Evolutionary conservation across 2,113 vertebrate species (phyloP).

Genomic region (Fukomys damarensis): DNA sequence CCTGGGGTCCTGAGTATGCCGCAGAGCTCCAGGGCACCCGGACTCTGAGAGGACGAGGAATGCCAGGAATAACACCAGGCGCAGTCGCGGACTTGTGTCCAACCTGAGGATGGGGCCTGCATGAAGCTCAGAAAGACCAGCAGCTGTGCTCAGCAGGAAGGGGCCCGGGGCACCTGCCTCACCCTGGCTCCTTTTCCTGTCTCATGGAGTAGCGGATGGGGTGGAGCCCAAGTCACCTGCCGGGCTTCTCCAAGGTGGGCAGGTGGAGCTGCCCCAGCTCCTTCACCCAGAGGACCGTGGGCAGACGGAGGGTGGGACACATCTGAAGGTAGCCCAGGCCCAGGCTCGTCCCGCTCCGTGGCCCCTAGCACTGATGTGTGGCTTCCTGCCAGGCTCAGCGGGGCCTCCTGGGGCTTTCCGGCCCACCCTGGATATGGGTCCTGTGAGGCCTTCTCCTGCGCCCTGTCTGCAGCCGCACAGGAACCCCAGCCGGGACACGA

Average conservation of each 20-base stretch:
- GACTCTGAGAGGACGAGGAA: too few species aligned
- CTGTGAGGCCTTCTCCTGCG: too few species aligned
- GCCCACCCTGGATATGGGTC: background rate
- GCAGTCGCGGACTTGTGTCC: background rate
- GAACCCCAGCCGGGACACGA: slow-evolving; percentile 15
- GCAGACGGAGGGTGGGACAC: background rate
- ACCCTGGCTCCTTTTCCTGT: background rate
- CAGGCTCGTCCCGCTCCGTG: too few species aligned
- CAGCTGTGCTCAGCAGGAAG: background rate
- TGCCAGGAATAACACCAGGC: background rate
- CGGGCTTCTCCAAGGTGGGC: background rate
- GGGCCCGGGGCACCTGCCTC: background rate
- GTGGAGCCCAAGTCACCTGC: background rate
- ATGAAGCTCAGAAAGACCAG: background rate
- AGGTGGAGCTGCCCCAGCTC: background rate
- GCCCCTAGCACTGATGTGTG: background rate
- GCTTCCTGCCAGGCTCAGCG: background rate
- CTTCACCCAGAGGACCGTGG: background rate
- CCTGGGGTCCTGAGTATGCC: fast-evolving
- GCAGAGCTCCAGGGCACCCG: background rate
- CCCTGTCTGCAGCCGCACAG: background rate
- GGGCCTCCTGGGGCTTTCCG: background rate
- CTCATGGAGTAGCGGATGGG: background rate
- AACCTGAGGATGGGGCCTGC: background rate
- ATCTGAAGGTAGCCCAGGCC: background rate